Conservation (phyloP, 2,113 vertebrate species). For the Diglossa brunneiventris region DNA sequence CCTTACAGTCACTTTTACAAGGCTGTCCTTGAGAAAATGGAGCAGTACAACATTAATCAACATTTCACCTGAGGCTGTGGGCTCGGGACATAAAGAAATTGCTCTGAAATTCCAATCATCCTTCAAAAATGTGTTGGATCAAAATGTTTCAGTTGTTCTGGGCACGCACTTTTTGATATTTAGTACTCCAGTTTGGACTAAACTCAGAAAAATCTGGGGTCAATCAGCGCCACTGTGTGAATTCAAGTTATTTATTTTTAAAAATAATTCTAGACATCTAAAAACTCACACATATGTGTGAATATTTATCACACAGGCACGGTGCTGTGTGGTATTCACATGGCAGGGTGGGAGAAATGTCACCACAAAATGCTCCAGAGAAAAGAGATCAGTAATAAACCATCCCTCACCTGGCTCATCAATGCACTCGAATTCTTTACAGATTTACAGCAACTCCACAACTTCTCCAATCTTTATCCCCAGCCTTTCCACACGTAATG, state of each 20-base stretch:
- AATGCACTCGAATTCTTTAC: neutral
- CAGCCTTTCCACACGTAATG: neutral
- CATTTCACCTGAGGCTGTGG: neutral
- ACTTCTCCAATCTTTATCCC: neutral
- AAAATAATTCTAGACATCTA: too few relatives aligned
- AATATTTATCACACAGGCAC: accelerated
- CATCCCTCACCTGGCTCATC: neutral
- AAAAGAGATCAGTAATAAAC: neutral
- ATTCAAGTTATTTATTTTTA: neutral
- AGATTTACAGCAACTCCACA: neutral
- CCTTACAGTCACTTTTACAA: neutral
- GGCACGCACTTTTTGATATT: neutral
- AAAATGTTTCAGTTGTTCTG: accelerated
- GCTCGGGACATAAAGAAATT: neutral
- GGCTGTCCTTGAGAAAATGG: neutral
- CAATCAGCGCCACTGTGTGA: neutral
- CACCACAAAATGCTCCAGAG: neutral
- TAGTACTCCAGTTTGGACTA: neutral
- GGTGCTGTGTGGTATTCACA: too few relatives aligned
- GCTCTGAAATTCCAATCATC: neutral
- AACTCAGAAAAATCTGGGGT: neutral
- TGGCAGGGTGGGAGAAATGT: neutral
- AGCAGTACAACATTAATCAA: neutral
- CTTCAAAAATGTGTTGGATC: neutral
- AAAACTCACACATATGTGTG: neutral